Base-by-base conservation (phyloP, 2,888 invertebrate genomes). In the Clivina fossor region DNA sequence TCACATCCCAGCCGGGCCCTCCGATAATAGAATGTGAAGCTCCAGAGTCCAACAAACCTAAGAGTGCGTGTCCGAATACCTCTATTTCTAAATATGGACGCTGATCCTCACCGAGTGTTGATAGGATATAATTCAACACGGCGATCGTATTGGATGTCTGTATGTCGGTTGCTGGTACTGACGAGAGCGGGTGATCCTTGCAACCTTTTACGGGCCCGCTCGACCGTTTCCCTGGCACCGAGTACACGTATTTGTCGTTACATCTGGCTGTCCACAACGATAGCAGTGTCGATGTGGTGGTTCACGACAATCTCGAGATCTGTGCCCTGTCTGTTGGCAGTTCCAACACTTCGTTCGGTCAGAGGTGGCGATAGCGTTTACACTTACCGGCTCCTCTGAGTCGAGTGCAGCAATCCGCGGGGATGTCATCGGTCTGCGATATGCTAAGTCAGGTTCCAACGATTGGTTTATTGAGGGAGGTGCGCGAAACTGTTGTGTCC, bases 41-140 rank as follows among this genome's bases (percentile, higher is more conserved):
- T 7, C 37, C 37, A 3, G 48, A 48, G 22, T 50, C 50, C 16
- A 50, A 18, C 8, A 50, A 22, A 4, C 24, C 24, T 4, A 20
- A 15, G 18, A 50, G 18, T 13, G 5, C 15, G 5, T 16, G 26
- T 2, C 43, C 32, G 11, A 43, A 51, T 3, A 51, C 18, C 4
- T 2, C 9, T 5, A 51, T 19, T 30, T 51, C 43, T 4, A 51
- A 15, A 51, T 43, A 43, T 4, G 51, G 43, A 24, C 51, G n/a
- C 20, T 32, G 11, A 22, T 54, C 46, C 2, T 37, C 32, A 4
- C 8, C 19, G 3, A 32, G 11, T 18, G 30, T 30, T 7, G 32
- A 30, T 13, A 46, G 11, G 4, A 46, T 46, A 32, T 9, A 32
- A 19, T 46, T 32, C 9, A 46, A 7, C 11, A 46, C 18, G 2